A percentile compares a stretch with the other conserved stretches of the same genome.
Conservation (phyloP, 92 coral and sea anemone genomes). For the Zoanthus sansibaricus region DNA sequence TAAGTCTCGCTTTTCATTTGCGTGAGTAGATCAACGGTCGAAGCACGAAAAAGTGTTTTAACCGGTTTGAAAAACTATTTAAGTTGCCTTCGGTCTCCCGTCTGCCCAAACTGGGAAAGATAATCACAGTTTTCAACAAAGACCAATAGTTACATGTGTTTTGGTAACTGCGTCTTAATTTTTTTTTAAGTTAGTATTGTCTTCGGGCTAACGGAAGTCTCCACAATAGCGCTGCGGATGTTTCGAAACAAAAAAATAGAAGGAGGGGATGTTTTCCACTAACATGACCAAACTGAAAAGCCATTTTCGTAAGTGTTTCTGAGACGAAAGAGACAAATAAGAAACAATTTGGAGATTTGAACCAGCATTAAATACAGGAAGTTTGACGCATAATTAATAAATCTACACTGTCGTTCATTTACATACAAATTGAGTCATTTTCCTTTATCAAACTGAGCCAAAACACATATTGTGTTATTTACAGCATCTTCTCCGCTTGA, state of each 20-base stretch:
- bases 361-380: slow-evolving; percentile 31
- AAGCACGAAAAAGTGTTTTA: slow-evolving; percentile 1
- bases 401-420: slow-evolving; percentile 13
- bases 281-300: background rate
- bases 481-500: slow-evolving; percentile 2
- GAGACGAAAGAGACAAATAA: slow-evolving; percentile 20
- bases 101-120: background rate
- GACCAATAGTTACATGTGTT: background rate
- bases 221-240: background rate
- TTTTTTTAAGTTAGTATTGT: background rate
- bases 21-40: background rate
- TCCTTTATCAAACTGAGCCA: slow-evolving; percentile 24
- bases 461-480: slow-evolving; percentile 14
- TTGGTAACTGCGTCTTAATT: background rate
- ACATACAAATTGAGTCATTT: slow-evolving; percentile 23
- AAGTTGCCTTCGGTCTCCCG: background rate
- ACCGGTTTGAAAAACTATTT: background rate
- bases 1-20: background rate
- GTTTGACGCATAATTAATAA: slow-evolving; percentile 12
- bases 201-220: slow-evolving; percentile 11
- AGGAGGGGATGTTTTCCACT: background rate
- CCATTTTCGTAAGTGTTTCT: slow-evolving; percentile 21
- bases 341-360: slow-evolving; percentile 22
- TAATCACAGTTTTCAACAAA: slow-evolving; percentile 1
- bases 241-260: background rate